Conservation (phyloP, 2,113 vertebrate genomes). For the Callospermophilus lateralis region DNA sequence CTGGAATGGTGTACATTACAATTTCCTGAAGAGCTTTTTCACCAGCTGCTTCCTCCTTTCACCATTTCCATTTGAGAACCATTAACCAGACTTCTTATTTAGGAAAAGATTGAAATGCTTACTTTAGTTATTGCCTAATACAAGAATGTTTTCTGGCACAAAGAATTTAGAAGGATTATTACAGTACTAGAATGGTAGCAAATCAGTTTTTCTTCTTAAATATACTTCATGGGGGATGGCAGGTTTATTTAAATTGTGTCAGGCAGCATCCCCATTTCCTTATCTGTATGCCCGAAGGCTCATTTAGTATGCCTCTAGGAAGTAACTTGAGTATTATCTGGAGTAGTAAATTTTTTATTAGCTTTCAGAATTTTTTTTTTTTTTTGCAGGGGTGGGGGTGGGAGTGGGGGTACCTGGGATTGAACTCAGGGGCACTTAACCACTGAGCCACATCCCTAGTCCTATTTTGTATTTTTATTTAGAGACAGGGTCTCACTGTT, state of each 20-base stretch:
- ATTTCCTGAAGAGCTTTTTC: neutral
- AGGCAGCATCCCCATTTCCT: neutral
- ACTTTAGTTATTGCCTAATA: constrained; percentile 41
- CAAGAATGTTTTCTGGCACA: neutral
- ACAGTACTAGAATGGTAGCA: neutral
- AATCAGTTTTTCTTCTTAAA: constrained; percentile 47
- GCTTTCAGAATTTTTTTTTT: constrained; percentile 41
- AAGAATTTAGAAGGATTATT: constrained; percentile 31
- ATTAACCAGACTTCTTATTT: constrained; percentile 40
- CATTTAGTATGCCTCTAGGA: constrained; percentile 4
- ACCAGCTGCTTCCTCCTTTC: neutral
- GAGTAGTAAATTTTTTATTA: constrained; percentile 7
- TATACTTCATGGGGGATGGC: neutral
- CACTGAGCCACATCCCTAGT: too few species aligned
- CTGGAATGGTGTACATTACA: neutral
- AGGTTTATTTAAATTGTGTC: neutral
- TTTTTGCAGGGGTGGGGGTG: neutral
- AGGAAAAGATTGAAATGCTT: neutral
- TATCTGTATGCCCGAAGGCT: neutral
- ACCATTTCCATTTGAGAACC: neutral
- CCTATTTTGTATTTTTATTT: too few species aligned
- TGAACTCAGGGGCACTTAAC: too few species aligned
- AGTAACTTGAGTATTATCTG: neutral
- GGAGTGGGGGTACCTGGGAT: too few species aligned
- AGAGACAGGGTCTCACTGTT: too few species aligned